Percentiles rank a stretch among this genome's conserved stretches.
Conservation (phyloP, 2,888 invertebrate genomes). For the Chloroclysta siterata region DNA sequence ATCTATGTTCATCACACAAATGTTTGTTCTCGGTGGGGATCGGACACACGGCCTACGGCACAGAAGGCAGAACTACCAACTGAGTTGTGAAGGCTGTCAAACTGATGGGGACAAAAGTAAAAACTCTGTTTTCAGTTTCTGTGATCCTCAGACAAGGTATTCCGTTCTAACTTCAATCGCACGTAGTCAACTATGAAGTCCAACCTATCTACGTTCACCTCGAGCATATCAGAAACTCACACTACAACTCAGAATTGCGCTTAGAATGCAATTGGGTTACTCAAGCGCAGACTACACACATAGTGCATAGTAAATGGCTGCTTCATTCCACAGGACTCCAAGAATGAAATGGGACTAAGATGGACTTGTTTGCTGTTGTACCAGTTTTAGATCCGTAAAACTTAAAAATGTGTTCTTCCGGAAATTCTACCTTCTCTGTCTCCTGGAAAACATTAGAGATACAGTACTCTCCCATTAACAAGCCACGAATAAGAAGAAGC, state of each 20-base stretch:
- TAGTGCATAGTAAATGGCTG: conserved; percentile 7
- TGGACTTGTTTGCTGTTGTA: not conserved
- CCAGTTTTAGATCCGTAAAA: not conserved
- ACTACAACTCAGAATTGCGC: conserved; percentile 39
- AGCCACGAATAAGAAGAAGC: too few species aligned
- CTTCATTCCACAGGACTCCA: not conserved
- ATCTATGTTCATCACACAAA: too few species aligned
- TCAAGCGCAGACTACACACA: conserved; percentile 34
- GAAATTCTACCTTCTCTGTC: too few species aligned
- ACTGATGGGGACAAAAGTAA: too few species aligned
- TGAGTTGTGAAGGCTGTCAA: too few species aligned
- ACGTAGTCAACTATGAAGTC: conserved; percentile 23
- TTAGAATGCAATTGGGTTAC: conserved; percentile 41
- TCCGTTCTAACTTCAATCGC: not conserved
- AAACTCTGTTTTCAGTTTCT: too few species aligned
- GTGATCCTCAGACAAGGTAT: not conserved
- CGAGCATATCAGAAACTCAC: conserved; percentile 36
- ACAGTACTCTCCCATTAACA: too few species aligned
- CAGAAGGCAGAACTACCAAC: too few species aligned
- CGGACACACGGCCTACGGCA: too few species aligned
- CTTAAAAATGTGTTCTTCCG: too few species aligned
- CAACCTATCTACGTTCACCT: conserved; percentile 29
- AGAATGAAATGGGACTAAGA: not conserved
- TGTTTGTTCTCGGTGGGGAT: too few species aligned
- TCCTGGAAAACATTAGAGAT: too few species aligned